A percentile compares a stretch with the other conserved stretches of the same genome.
Conservation (phyloP, 2,888 invertebrate genomes). For the Zeuzera pyrina region DNA sequence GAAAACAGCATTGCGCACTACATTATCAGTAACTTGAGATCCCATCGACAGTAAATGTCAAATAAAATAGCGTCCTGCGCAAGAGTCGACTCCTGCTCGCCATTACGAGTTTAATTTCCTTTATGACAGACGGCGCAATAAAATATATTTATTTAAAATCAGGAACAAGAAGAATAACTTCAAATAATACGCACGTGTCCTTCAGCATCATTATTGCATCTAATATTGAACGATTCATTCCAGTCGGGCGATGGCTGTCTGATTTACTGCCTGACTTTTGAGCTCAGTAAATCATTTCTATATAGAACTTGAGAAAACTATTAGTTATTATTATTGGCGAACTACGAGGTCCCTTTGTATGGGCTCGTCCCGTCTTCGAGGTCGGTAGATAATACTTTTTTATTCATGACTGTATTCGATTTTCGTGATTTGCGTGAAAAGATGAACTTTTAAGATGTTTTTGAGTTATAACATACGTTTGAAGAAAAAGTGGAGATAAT, state of each 20-base stretch:
- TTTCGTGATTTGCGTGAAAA: conserved; percentile 49
- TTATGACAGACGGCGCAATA: conserved; percentile 67
- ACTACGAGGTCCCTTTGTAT: conserved; percentile 51
- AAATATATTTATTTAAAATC: conserved; percentile 67
- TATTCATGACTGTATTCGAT: conserved; percentile 37
- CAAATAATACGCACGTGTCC: conserved; percentile 65
- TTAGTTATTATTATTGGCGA: conserved; percentile 67
- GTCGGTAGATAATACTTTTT: conserved; percentile 39
- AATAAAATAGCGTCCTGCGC: conserved; percentile 36
- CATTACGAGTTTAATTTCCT: conserved; percentile 56
- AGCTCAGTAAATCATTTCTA: conserved; percentile 65
- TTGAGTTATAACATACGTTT: conserved; percentile 26
- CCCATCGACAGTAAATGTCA: conserved; percentile 62
- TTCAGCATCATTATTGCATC: conserved; percentile 42
- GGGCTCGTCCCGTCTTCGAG: conserved; percentile 26
- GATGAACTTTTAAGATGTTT: conserved; percentile 26
- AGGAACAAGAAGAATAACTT: conserved; percentile 43
- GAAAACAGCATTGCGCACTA: conserved; percentile 36
- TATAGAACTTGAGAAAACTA: conserved; percentile 69
- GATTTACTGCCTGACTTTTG: conserved; percentile 68
- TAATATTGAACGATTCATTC: conserved; percentile 39
- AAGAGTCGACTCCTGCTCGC: conserved; percentile 41
- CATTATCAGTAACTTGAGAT: conserved; percentile 53
- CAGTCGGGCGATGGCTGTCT: conserved; percentile 40
- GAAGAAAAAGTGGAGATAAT: conserved; percentile 17